Percentiles rank a stretch among this genome's conserved stretches.
phyloP scores from a whole-genome alignment of 2,113 vertebrate species.

The Caretta caretta region DNA sequence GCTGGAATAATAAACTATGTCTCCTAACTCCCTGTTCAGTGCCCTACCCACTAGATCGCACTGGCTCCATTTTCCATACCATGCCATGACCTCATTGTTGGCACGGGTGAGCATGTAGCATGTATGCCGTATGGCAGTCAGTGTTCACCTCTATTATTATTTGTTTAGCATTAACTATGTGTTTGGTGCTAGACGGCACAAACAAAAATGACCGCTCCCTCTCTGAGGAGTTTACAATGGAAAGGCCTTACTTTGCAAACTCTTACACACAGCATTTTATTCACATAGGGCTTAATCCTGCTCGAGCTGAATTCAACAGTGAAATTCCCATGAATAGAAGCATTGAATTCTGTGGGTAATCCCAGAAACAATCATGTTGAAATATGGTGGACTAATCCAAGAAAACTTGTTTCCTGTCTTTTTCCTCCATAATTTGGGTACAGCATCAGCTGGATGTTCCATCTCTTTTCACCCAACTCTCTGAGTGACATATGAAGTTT shows the following conservation, averaged over 20 bases:
- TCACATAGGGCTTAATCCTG: background rate
- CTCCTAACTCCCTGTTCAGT: background rate
- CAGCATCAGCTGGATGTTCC: slow-evolving; percentile 23
- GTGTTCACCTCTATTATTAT: background rate
- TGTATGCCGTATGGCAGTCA: fast-evolving
- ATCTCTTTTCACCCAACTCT: slow-evolving; percentile 47
- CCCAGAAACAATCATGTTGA: slow-evolving; percentile 6
- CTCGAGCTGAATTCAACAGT: slow-evolving; percentile 13
- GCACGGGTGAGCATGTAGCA: background rate
- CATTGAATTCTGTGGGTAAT: background rate
- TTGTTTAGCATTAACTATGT: background rate
- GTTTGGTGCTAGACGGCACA: background rate
- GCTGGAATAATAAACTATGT: background rate
- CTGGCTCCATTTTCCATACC: background rate
- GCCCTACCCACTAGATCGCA: background rate
- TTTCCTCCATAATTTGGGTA: slow-evolving; percentile 37
- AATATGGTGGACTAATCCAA: slow-evolving; percentile 8
- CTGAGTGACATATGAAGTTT: slow-evolving; percentile 43
- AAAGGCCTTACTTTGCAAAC: background rate
- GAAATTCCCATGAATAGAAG: background rate
- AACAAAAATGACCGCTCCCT: slow-evolving; percentile 2
- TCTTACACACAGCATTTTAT: slow-evolving; percentile 14
- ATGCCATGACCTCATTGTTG: background rate
- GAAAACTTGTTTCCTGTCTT: slow-evolving; percentile 7
- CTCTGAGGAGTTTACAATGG: background rate